Evolutionary conservation across 1,140 invertebrate genomes (phyloP).

Genomic region (Meloidogyne floridensis): DNA sequence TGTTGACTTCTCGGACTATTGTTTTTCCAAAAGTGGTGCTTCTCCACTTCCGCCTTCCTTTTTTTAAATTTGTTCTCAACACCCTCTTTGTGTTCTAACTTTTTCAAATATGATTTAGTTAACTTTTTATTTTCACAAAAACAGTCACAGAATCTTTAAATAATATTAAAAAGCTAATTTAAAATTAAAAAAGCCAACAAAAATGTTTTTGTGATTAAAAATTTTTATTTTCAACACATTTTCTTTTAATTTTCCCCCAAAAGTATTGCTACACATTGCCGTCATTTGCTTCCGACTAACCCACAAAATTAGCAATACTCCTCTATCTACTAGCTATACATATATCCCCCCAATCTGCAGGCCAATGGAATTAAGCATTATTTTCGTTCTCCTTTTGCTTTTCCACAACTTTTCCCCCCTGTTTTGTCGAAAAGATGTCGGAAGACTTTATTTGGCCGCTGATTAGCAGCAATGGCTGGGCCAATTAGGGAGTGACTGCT

Average conservation of each 20-base stretch:
- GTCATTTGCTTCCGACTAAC: neutral
- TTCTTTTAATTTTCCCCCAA: neutral
- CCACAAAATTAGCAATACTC: neutral
- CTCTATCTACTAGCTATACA: neutral
- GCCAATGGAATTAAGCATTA: conserved; percentile 9
- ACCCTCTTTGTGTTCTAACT: no score
- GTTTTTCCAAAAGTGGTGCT: no score
- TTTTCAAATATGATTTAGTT: no score
- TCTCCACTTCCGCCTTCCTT: no score
- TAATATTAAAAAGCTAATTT: no score
- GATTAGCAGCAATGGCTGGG: neutral
- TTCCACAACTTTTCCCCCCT: neutral
- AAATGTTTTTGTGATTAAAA: conserved; percentile 7
- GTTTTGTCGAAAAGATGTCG: conserved; percentile 5
- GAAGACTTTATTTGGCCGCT: conserved; percentile 9
- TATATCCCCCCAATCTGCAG: neutral
- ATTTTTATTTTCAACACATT: neutral
- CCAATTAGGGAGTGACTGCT: neutral
- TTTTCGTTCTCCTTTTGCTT: neutral
- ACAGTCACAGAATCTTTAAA: no score
- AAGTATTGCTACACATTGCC: neutral
- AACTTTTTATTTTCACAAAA: no score
- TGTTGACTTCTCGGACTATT: no score
- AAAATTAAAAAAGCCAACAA: neutral
- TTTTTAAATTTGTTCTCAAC: no score